phyloP scores from a whole-genome alignment of 1,140 invertebrate genomes.

The Bombus confusus region DNA sequence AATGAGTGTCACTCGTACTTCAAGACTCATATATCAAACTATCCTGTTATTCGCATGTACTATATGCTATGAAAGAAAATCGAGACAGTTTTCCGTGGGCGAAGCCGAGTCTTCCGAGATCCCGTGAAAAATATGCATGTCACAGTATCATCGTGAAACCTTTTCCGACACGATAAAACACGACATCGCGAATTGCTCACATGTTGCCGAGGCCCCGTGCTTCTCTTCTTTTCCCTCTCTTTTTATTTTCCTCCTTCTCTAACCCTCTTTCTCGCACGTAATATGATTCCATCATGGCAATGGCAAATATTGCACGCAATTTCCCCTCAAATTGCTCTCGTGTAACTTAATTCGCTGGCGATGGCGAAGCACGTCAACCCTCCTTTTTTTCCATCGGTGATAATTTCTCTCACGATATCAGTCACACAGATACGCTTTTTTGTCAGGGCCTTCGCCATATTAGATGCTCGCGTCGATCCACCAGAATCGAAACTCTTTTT shows the following conservation, averaged over 20 bases:
- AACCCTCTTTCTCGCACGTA: conserved; percentile 7
- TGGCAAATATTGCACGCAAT: conserved; percentile 54
- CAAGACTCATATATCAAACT: conserved; percentile 37
- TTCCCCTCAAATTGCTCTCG: conserved; percentile 46
- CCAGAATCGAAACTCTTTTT: neutral
- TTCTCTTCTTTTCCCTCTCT: neutral
- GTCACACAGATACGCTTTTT: neutral
- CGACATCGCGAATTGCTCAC: conserved; percentile 26
- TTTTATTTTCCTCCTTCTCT: neutral
- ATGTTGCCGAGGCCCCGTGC: neutral
- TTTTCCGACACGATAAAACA: conserved; percentile 24
- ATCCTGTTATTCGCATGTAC: conserved; percentile 3
- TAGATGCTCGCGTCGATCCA: conserved; percentile 1
- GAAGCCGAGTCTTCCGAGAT: neutral
- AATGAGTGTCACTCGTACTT: conserved; percentile 34
- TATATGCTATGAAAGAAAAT: conserved; percentile 14
- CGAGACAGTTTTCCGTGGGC: conserved; percentile 18
- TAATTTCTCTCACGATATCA: conserved; percentile 27
- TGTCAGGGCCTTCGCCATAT: neutral
- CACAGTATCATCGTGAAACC: conserved; percentile 19
- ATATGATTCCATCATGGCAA: conserved; percentile 30
- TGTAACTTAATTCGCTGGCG: conserved; percentile 45
- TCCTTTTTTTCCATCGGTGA: conserved; percentile 7
- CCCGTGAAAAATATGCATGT: conserved; percentile 32
- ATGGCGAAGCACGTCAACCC: conserved; percentile 26